These are phyloP conservation scores for Phocides pigmalion DNA, from an alignment of 1,140 invertebrate genomes.

Conservation along the genomic window DNA sequence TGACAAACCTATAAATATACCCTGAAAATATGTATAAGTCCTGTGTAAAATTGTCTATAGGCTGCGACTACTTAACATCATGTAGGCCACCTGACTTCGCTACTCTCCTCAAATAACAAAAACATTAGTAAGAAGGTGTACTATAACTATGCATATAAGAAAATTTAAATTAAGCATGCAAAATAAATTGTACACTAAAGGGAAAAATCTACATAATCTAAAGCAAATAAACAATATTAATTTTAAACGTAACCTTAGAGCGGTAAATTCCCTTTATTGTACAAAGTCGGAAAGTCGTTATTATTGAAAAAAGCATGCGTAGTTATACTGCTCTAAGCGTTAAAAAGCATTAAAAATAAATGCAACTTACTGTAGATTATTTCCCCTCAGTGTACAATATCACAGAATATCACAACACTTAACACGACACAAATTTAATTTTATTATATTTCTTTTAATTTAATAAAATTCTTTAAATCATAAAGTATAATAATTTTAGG, in stretches of 20 bases:
- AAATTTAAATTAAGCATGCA: slow-evolving; percentile 46
- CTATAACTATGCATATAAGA: slow-evolving; percentile 5
- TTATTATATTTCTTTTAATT: background rate
- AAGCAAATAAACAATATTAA: slow-evolving; percentile 35
- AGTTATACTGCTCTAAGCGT: slow-evolving; percentile 72
- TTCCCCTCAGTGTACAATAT: slow-evolving; percentile 79
- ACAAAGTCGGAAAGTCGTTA: slow-evolving; percentile 48
- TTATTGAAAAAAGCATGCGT: slow-evolving; percentile 45
- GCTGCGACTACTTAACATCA: too few relatives aligned
- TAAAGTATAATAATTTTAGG: too few relatives aligned
- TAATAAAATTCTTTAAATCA: too few relatives aligned
- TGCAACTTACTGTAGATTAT: slow-evolving; percentile 66
- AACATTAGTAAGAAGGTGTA: slow-evolving; percentile 4
- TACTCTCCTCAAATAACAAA: too few relatives aligned
- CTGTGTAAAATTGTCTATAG: too few relatives aligned
- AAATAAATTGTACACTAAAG: slow-evolving; percentile 82
- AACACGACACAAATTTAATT: background rate
- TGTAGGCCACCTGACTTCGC: too few relatives aligned
- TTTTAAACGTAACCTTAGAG: slow-evolving; percentile 62
- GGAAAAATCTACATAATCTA: slow-evolving; percentile 60
- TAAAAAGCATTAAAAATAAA: slow-evolving; percentile 61
- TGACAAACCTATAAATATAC: too few relatives aligned
- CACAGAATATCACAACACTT: slow-evolving; percentile 45
- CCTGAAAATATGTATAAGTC: too few relatives aligned
- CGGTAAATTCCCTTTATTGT: slow-evolving; percentile 80